phyloP scores from a whole-genome alignment of 2,113 vertebrate species.

The Platichthys stellatus region DNA sequence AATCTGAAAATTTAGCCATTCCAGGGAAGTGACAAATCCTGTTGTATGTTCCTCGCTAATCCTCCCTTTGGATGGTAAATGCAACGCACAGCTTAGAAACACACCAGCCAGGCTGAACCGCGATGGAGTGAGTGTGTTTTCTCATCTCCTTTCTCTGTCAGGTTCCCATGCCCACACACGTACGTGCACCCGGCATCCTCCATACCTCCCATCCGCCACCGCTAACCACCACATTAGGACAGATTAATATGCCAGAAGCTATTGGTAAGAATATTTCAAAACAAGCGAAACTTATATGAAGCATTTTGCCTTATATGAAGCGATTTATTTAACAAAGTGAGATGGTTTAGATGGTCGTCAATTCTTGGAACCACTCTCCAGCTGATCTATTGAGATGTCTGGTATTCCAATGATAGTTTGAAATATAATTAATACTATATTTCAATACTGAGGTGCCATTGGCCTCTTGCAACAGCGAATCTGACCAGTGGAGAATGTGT shows the following conservation, averaged over 20 bases:
- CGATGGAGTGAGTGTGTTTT: slow-evolving; percentile 66
- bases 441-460: slow-evolving; percentile 47
- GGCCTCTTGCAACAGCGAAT: slow-evolving; percentile 51
- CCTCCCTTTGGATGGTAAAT: no score
- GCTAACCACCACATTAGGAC: slow-evolving; percentile 48
- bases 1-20: slow-evolving; percentile 66
- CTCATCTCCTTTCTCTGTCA: slow-evolving; percentile 68
- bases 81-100: neutral
- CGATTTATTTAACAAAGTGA: neutral
- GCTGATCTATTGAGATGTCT: slow-evolving; percentile 9
- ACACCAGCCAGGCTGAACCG: slow-evolving; percentile 65
- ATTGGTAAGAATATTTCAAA: slow-evolving; percentile 34
- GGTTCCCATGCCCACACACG: slow-evolving; percentile 72
- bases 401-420: slow-evolving; percentile 41
- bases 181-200: slow-evolving; percentile 43
- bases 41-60: slow-evolving; percentile 67
- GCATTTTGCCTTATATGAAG: neutral
- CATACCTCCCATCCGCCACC: slow-evolving; percentile 45
- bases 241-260: slow-evolving; percentile 45
- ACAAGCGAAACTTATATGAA: slow-evolving; percentile 28
- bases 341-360: neutral
- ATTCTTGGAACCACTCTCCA: neutral
- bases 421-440: slow-evolving; percentile 25
- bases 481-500: slow-evolving; percentile 15
- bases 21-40: slow-evolving; percentile 57